Percentiles rank a stretch among this genome's conserved stretches.
These are phyloP conservation scores for Agapornis roseicollis DNA, from an alignment of 2,113 vertebrate species.

Conservation along the genomic window DNA sequence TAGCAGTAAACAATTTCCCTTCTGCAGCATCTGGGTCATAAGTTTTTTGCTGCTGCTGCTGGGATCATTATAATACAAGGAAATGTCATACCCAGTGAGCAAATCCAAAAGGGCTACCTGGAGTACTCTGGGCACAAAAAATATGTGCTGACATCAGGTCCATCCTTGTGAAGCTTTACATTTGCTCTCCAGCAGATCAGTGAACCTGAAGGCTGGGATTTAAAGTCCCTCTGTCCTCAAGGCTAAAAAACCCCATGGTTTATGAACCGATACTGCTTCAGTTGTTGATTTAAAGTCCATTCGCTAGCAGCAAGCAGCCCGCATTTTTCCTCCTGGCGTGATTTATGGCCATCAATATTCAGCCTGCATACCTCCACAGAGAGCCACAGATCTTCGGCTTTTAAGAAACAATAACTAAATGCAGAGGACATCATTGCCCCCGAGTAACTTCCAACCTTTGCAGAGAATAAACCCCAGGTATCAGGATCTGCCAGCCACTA, in stretches of 20 bases:
- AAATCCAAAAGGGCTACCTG: constrained; percentile 35
- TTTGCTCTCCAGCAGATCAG: constrained; percentile 50
- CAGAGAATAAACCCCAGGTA: constrained; percentile 14
- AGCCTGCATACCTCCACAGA: constrained; percentile 25
- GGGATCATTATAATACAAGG: neutral
- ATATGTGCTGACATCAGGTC: constrained; percentile 45
- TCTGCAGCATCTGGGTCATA: neutral
- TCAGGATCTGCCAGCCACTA: neutral
- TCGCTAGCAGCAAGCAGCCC: constrained; percentile 22
- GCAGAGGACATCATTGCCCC: constrained; percentile 36
- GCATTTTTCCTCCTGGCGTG: constrained; percentile 36
- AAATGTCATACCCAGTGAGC: neutral
- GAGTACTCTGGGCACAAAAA: neutral
- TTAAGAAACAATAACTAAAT: constrained; percentile 55
- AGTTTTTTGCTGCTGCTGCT: neutral
- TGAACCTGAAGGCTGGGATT: constrained; percentile 53
- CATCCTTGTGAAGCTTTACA: constrained; percentile 29
- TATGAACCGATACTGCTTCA: constrained; percentile 46
- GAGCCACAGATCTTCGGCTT: constrained; percentile 35
- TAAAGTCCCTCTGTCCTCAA: constrained; percentile 62
- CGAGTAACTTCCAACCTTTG: constrained; percentile 16
- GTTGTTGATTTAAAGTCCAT: constrained; percentile 69
- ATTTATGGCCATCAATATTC: constrained; percentile 51
- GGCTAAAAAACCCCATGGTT: constrained; percentile 60
- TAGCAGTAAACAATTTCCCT: neutral